Evolutionary conservation across 2,797 vertebrate genomes (phyloP), one percentile per base, ranked within the genome.

Genomic region (Thunnus albacares): DNA sequence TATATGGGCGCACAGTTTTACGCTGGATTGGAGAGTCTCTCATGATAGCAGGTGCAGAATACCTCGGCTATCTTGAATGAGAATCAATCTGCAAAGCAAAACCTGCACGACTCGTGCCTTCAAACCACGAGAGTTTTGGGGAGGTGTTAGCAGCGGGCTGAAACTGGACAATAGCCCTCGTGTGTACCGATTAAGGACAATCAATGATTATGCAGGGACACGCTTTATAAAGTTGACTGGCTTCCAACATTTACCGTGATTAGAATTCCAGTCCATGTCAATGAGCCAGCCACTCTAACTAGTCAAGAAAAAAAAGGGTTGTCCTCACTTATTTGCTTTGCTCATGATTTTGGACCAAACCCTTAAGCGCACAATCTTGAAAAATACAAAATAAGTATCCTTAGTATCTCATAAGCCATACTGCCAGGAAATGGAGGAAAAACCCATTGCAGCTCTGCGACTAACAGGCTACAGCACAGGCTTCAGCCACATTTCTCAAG

Each of bases 171-270:
- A 62, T 51, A 22, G 73, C 58, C 67, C 52, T 11, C 51, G 51
- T 77, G 84, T 81, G 49, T 67, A 24, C 73, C 58, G 74, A 81
- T 77, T 71, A 82, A 79, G 79, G 59, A 63, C 72, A 75, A 84
- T 86, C 80, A 81, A 87, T 89, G 84, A 90, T 89, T 90, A 91
- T 92, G 91, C 83, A 83, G 75, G 74, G 70, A 76, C 91, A 90
- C 72, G 90, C 87, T 90, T 90, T 92, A 82, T 87, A 94, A 95
- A 95, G 93, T 95, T 95, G 92, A 91, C 90, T 90, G 86, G 84
- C 86, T 83, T 93, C 93, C 92, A 94, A 84, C 87, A 91, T 88
- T 67, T 84, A 53, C 70, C 75, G 79, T 79, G 85, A 95, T 94
- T 94, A 93, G 92, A 91, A 94, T 94, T 87, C 90, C 71, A 77